Percentiles rank a stretch among this genome's conserved stretches.
These are phyloP conservation scores for Arizona elegans DNA, from an alignment of 2,113 vertebrate species.

Conservation along the genomic window DNA sequence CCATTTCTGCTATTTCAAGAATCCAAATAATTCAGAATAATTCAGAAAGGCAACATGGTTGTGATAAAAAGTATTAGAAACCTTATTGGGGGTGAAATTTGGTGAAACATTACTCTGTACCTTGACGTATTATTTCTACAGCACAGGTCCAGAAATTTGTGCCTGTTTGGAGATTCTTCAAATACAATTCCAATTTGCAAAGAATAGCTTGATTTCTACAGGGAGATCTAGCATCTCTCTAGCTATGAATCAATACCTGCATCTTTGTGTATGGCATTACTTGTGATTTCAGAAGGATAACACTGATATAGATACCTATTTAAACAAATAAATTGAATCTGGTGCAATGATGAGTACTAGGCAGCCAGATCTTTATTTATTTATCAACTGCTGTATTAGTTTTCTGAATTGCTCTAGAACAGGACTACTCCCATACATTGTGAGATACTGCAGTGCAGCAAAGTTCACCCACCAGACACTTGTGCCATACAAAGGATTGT, in stretches of 20 bases:
- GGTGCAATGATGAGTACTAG: not conserved
- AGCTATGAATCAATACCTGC: not conserved
- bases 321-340: not conserved
- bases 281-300: not conserved
- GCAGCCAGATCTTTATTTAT: not conserved
- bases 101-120: not conserved
- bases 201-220: not conserved
- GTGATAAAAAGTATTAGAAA: not conserved
- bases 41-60: not conserved
- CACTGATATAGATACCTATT: not conserved
- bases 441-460: not conserved
- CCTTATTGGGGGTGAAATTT: not conserved
- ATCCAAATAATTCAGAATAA: not conserved
- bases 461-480: not conserved
- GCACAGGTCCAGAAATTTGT: not conserved
- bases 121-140: not conserved
- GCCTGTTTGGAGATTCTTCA: not conserved
- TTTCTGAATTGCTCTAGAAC: not conserved
- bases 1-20: not conserved
- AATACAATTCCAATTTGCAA: not conserved
- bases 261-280: not conserved
- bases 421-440: not conserved
- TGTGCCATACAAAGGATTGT: not conserved
- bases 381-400: not conserved
- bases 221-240: not conserved